A percentile compares a stretch with the other conserved stretches of the same genome.
These are phyloP conservation scores for Ectemnius cavifrons DNA, from an alignment of 2,888 invertebrate species.

Conservation along the genomic window DNA sequence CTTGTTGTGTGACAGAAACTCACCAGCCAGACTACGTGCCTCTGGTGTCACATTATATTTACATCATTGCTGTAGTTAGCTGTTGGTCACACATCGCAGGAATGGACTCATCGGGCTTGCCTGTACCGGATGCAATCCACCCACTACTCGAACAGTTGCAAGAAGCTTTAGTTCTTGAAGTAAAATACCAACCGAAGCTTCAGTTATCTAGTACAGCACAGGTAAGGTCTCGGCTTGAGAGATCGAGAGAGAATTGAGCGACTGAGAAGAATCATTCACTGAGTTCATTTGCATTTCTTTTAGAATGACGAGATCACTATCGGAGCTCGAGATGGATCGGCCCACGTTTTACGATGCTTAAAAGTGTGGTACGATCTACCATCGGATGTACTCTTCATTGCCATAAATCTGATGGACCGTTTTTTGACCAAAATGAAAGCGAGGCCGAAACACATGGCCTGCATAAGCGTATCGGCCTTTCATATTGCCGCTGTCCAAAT, in stretches of 20 bases:
- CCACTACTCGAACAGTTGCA: slow-evolving; percentile 79
- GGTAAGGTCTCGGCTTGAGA: slow-evolving; percentile 76
- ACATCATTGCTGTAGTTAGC: slow-evolving; percentile 62
- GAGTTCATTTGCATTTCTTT: too few species aligned
- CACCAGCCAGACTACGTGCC: slow-evolving; percentile 66
- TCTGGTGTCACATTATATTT: slow-evolving; percentile 55
- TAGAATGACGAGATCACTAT: slow-evolving; percentile 87
- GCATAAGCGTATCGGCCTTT: slow-evolving; percentile 92
- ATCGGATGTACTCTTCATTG: slow-evolving; percentile 87
- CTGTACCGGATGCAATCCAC: slow-evolving; percentile 77
- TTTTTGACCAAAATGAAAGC: slow-evolving; percentile 92
- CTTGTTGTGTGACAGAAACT: slow-evolving; percentile 74
- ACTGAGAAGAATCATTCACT: too few species aligned
- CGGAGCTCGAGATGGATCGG: slow-evolving; percentile 88
- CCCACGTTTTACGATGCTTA: slow-evolving; percentile 88
- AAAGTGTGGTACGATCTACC: slow-evolving; percentile 93
- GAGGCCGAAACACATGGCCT: slow-evolving; percentile 90
- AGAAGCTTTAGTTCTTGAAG: slow-evolving; percentile 85
- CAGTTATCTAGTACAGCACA: slow-evolving; percentile 83
- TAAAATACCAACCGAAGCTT: slow-evolving; percentile 85
- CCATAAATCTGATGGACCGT: slow-evolving; percentile 89
- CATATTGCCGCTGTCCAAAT: slow-evolving; percentile 88
- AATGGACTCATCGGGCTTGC: slow-evolving; percentile 77
- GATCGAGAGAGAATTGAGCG: too few species aligned
- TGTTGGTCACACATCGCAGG: slow-evolving; percentile 73